phyloP scores from a whole-genome alignment of 1,140 invertebrate genomes.

The Heliconius himera region DNA sequence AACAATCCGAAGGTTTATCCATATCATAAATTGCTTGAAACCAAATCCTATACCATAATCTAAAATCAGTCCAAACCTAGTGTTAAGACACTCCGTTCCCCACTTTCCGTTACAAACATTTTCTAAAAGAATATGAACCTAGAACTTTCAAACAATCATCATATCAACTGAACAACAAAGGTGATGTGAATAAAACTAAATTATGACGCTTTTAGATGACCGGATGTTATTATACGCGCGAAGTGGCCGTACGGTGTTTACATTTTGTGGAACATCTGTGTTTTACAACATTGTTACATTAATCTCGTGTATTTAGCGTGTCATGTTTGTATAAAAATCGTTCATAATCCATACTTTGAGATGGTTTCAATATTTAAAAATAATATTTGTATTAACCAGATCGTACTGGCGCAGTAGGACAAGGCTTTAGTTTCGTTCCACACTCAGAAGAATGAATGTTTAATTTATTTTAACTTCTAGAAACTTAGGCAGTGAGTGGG shows the following conservation, averaged over 20 bases:
- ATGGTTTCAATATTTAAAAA: not conserved
- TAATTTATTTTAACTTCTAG: too few species aligned
- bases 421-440: too few species aligned
- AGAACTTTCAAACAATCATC: too few species aligned
- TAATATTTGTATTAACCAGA: not conserved
- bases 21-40: too few species aligned
- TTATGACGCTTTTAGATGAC: not conserved
- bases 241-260: not conserved
- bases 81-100: too few species aligned
- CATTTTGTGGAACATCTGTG: slow-evolving; percentile 2
- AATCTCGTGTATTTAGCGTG: not conserved
- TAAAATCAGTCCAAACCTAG: too few species aligned
- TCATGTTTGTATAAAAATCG: slow-evolving; percentile 2
- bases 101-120: too few species aligned
- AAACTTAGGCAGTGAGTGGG: too few species aligned
- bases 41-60: too few species aligned
- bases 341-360: not conserved
- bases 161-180: not conserved
- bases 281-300: slow-evolving; percentile 11
- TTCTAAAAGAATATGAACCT: not conserved
- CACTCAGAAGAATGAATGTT: too few species aligned
- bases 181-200: not conserved
- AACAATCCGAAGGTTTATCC: too few species aligned
- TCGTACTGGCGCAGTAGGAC: not conserved
- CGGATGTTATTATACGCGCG: slow-evolving; percentile 13